Base-by-base conservation (phyloP, 2,797 vertebrate genomes). In the Paramormyrops hopkinsi region DNA sequence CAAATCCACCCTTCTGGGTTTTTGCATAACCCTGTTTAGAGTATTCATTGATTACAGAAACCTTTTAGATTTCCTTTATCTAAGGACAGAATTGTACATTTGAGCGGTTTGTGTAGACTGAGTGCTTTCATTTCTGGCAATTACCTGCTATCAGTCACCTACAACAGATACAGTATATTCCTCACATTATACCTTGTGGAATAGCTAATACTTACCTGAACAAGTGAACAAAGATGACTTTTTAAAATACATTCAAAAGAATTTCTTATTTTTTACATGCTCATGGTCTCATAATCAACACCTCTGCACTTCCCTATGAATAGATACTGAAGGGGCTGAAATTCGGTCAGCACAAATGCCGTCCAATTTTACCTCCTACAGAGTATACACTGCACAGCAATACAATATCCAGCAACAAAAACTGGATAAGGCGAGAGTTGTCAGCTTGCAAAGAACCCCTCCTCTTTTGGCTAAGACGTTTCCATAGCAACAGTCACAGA, bases 401-500 rank as follows among this genome's bases (percentile, higher is more conserved):
- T 46, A 41, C 54, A 88, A 33, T 65, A 44, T 44, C 54, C 14
- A 46, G 44, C 79, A 59, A 50, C 29, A 84, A 79, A 12, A 59
- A 79, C 53, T 48, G 59, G 29, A 86, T 44, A 22, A 54, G 5
- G 82, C 87, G 19, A 19, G 46, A 53, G 88, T 50, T 87, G 62
- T 19, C 85, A 62, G 91, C 48, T 41, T 19, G 53, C 82, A 25
- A 41, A 46, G 89, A 91, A 88, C 87, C 88, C 82, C 89, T 91
- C 90, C 87, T 85, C 87, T 88, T 86, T 88, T 86, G 37, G 79
- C 51, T 83, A 46, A 88, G 25, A 90, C 79, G 91, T 93, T 92
- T 92, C 93, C 91, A 93, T 93, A 89, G 92, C 89, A 93, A 93
- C 92, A 89, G 85, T 76, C 53, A 88, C 79, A 79, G 59, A 91